Percentiles rank a stretch among this genome's conserved stretches.
Conservation (phyloP, 2,113 vertebrate genomes). For the Propithecus coquereli region DNA sequence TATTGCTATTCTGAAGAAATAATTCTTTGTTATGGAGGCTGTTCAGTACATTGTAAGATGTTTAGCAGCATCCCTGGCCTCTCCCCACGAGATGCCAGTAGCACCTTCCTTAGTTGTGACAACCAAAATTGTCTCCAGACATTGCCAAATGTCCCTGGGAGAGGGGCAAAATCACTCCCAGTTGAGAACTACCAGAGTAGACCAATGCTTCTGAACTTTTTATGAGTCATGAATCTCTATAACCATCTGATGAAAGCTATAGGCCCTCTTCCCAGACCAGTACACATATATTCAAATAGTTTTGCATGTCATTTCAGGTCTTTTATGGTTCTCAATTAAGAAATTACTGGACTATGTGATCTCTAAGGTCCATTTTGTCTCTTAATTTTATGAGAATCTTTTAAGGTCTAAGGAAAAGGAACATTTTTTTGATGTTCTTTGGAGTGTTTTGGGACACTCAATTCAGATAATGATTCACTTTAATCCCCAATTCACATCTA, state of each 20-base stretch:
- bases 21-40: background rate
- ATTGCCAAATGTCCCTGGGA: background rate
- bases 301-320: conserved; percentile 4
- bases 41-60: background rate
- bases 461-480: conserved; percentile 52
- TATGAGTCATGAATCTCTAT: background rate
- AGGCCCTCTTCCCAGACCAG: background rate
- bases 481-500: conserved; percentile 54
- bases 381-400: conserved; percentile 40
- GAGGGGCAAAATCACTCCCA: background rate
- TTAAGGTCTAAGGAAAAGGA: conserved; percentile 46
- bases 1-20: background rate
- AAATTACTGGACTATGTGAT: background rate
- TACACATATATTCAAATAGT: background rate
- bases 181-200: background rate
- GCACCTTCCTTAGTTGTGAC: background rate
- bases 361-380: conserved; percentile 19
- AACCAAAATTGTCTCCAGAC: background rate
- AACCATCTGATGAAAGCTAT: background rate
- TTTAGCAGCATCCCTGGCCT: background rate
- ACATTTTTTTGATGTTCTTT: background rate
- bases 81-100: background rate
- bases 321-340: conserved; percentile 30
- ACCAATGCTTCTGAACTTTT: background rate
- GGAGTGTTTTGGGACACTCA: background rate